phyloP scores from a whole-genome alignment of 2,797 vertebrate species.

The Pelodytes ibericus region DNA sequence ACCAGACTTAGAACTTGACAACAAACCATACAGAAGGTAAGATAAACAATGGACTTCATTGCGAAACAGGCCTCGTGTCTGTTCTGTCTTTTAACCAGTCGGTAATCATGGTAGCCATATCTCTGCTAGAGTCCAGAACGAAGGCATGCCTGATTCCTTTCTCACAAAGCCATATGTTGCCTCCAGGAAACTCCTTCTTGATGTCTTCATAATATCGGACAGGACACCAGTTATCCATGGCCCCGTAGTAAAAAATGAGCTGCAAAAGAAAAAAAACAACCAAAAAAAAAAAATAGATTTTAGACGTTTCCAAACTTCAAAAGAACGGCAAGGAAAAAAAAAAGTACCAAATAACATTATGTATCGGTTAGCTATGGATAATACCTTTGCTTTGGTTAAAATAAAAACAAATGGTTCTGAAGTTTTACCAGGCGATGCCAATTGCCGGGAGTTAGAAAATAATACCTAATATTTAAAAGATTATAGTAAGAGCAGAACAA shows the following conservation, averaged over 20 bases:
- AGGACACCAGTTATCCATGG: constrained; percentile 87
- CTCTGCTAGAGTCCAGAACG: constrained; percentile 75
- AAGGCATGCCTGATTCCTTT: constrained; percentile 86
- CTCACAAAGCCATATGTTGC: constrained; percentile 86
- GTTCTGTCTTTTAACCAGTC: constrained; percentile 78
- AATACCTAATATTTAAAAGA: neutral
- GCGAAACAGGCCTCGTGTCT: constrained; percentile 57
- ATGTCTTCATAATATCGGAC: constrained; percentile 86
- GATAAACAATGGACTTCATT: constrained; percentile 52
- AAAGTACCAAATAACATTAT: neutral
- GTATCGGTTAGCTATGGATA: constrained; percentile 26
- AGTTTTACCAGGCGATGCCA: constrained; percentile 8
- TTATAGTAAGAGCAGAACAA: neutral
- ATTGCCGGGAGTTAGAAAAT: constrained; percentile 14
- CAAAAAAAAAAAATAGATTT: neutral
- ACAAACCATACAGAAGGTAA: constrained; percentile 46
- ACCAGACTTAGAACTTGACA: constrained; percentile 54
- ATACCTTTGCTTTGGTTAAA: constrained; percentile 43
- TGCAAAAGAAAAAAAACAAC: constrained; percentile 61
- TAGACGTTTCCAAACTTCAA: neutral
- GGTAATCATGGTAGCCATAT: constrained; percentile 81
- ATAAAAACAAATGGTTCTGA: constrained; percentile 28
- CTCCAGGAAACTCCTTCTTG: constrained; percentile 84
- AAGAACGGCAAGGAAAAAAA: constrained; percentile 12
- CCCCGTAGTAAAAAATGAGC: constrained; percentile 94